These are phyloP conservation scores for Seira musarum DNA, from an alignment of 2,888 invertebrate species.

Conservation along the genomic window DNA sequence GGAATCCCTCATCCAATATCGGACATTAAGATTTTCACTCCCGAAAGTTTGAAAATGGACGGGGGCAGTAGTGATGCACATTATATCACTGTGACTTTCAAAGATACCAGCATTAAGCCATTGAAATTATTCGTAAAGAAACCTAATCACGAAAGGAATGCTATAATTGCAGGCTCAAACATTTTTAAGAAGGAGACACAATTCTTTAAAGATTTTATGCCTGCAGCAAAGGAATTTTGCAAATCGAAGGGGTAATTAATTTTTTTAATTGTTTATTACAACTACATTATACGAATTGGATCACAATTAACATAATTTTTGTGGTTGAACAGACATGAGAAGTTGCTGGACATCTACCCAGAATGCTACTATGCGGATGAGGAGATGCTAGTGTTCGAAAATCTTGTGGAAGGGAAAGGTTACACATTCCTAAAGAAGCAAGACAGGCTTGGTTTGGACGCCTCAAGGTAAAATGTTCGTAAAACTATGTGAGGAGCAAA, in stretches of 20 bases:
- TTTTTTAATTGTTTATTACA: too few species aligned
- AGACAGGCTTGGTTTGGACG: constrained; percentile 27
- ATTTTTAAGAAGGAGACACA: constrained; percentile 50
- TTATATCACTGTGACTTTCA: constrained; percentile 43
- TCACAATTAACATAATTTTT: neutral
- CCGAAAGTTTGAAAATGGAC: constrained; percentile 35
- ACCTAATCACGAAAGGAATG: neutral
- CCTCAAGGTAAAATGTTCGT: neutral
- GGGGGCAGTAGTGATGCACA: constrained; percentile 24
- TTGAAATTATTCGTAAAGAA: constrained; percentile 52
- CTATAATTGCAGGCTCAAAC: constrained; percentile 11
- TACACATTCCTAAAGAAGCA: constrained; percentile 35
- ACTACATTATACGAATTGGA: neutral
- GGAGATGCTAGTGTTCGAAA: constrained; percentile 51
- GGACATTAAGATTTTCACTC: constrained; percentile 17
- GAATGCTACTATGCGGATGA: constrained; percentile 56
- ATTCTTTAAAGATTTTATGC: constrained; percentile 45
- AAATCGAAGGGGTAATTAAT: constrained; percentile 40
- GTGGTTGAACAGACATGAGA: too few species aligned
- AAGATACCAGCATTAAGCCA: constrained; percentile 8
- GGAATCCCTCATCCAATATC: constrained; percentile 33
- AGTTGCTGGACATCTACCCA: constrained; percentile 48
- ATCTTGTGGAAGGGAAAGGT: constrained; percentile 28
- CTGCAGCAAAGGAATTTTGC: constrained; percentile 40
- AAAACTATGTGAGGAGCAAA: neutral